These are phyloP conservation scores for Protaetia brevitarsis DNA, from an alignment of 1,140 invertebrate species.

Conservation along the genomic window DNA sequence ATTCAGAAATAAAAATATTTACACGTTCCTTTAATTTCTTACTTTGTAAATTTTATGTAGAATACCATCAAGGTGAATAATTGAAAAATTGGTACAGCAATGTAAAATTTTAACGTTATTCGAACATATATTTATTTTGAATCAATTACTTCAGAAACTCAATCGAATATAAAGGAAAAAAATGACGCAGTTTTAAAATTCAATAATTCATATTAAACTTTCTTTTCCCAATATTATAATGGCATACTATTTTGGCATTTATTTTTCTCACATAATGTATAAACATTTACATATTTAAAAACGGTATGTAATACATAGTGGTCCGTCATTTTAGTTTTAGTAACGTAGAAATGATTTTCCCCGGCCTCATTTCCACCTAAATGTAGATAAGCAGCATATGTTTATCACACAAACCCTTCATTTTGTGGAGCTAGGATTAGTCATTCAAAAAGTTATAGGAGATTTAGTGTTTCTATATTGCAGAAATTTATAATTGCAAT, in stretches of 20 bases:
- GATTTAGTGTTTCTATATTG: too few relatives aligned
- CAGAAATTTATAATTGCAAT: too few relatives aligned
- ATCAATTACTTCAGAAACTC: not conserved
- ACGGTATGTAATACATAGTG: not conserved
- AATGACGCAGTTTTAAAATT: not conserved
- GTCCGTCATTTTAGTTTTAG: not conserved
- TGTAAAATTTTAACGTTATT: not conserved
- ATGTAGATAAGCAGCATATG: too few relatives aligned
- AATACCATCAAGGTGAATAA: not conserved
- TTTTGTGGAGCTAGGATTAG: too few relatives aligned
- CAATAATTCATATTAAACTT: constrained; percentile 2
- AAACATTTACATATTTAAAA: not conserved
- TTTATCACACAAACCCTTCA: too few relatives aligned
- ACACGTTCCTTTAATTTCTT: not conserved
- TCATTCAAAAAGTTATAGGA: too few relatives aligned
- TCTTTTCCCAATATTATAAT: not conserved
- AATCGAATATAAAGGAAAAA: not conserved
- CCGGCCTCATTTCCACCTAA: too few relatives aligned
- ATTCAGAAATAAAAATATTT: constrained; percentile 14
- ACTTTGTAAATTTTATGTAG: not conserved
- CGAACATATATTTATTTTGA: too few relatives aligned
- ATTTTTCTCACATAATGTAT: not conserved
- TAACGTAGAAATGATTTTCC: too few relatives aligned
- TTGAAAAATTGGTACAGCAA: not conserved
- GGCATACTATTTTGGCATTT: constrained; percentile 10